Percentiles rank a stretch among this genome's conserved stretches.
Evolutionary conservation across 2,113 vertebrate species (phyloP).

Genomic region (Sylvilagus bachmani): DNA sequence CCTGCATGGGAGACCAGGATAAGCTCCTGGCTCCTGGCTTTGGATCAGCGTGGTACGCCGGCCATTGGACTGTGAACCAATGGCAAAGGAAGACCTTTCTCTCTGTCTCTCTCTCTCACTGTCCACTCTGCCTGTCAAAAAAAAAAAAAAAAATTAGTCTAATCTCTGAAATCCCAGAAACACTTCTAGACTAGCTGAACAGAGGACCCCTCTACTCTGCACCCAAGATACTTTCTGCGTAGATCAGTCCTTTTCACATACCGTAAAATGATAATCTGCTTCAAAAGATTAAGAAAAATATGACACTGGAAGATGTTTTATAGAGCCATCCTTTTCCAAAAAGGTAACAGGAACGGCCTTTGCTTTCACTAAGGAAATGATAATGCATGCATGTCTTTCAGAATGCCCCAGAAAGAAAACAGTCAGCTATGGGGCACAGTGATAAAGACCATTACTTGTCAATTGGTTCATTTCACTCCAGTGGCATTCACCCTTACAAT

Average conservation of each 20-base stretch:
- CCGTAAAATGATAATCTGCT: conserved; percentile 73
- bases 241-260: too few relatives aligned
- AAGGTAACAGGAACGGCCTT: conserved; percentile 58
- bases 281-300: conserved; percentile 60
- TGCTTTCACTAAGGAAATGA: conserved; percentile 29
- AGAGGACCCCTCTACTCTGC: background rate
- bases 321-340: conserved; percentile 59
- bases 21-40: too few relatives aligned
- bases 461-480: conserved; percentile 72
- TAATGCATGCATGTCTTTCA: background rate
- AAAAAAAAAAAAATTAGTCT: background rate
- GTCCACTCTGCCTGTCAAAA: too few relatives aligned
- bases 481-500: conserved; percentile 13
- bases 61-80: too few relatives aligned
- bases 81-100: too few relatives aligned
- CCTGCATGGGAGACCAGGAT: too few relatives aligned
- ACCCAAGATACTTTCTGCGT: background rate
- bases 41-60: too few relatives aligned
- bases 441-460: conserved; percentile 72
- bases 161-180: background rate
- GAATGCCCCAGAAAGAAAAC: conserved; percentile 64
- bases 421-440: conserved; percentile 40
- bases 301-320: conserved; percentile 50
- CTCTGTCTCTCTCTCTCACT: too few relatives aligned
- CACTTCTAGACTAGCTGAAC: background rate